Base-by-base conservation (phyloP, 2,888 invertebrate species). In the Anticlea derivata region DNA sequence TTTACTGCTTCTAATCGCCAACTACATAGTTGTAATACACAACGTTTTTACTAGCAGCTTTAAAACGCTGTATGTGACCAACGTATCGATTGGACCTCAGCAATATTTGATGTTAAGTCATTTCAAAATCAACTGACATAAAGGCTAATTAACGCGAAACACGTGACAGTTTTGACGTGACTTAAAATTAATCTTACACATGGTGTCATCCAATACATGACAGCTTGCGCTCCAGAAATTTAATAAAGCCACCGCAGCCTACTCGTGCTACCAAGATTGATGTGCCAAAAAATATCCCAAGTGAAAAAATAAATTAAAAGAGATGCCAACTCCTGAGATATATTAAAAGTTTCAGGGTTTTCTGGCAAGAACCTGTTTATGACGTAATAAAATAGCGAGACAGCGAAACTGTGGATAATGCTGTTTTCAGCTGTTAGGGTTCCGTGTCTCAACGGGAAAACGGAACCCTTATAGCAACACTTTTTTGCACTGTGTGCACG, bases 171-270 rank as follows among this genome's bases (percentile, higher is more conserved):
- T 40, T 20, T 30, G 78, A 81, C 78, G 74, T 69, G 79, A 77
- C 73, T 82, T 74, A 75, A 80, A 81, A 85, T 83, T 82, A 83
- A 84, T 85, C 76, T 75, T 50, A 70, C 67, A 74, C 71, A 70
- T 58, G 49, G 41, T 43, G 48, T 50, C 44, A 45, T 66, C 74
- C 70, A 68, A 78, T 77, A 75, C 71, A 72, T 68, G 71, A 68
- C 69, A 63, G 69, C 63, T 61, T 68, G 65, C 66, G 76, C 72
- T 75, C 74, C 67, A 65, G 68, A 75, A 82, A 84, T 86, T 86
- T 87, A 87, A 87, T 87, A 87, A 85, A 86, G 83, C 67, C 65
- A 69, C 65, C 61, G 64, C 73, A 70, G 73, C 76, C 69, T 67
- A 68, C 63, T 63, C 70, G 68, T 65, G 65, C 65, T 68, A 69